A percentile compares a stretch with the other conserved stretches of the same genome.
These are phyloP conservation scores for Quadriops clusia DNA, from an alignment of 2,888 invertebrate genomes.

Conservation along the genomic window DNA sequence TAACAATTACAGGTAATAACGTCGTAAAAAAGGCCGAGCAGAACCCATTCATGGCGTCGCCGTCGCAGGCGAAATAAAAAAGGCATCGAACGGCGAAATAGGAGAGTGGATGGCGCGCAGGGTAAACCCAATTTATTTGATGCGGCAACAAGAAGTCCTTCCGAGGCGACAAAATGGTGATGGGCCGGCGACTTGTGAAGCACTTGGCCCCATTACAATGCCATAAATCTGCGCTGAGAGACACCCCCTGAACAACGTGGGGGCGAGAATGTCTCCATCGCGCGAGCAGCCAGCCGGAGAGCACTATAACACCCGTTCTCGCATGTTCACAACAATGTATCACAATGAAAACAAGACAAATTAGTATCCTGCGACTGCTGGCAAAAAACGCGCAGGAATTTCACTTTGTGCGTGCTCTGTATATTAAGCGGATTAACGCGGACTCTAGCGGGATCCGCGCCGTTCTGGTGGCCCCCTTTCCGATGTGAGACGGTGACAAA, in stretches of 20 bases:
- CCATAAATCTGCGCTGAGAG: conserved; percentile 42
- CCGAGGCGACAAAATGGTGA: conserved; percentile 45
- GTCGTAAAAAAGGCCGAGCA: conserved; percentile 33
- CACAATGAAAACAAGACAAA: conserved; percentile 29
- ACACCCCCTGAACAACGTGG: conserved; percentile 24
- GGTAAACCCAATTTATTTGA: conserved; percentile 37
- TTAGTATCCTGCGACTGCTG: too few species aligned
- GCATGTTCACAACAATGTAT: conserved; percentile 30
- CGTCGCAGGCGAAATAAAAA: conserved; percentile 12
- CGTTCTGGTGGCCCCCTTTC: too few species aligned
- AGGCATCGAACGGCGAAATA: conserved; percentile 5
- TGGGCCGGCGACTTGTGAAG: conserved; percentile 48
- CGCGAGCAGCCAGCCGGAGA: conserved; percentile 11
- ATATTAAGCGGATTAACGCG: too few species aligned
- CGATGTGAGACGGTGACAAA: too few species aligned
- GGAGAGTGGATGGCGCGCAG: conserved; percentile 12
- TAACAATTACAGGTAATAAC: conserved; percentile 38
- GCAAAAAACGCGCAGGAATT: too few species aligned
- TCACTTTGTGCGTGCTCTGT: too few species aligned
- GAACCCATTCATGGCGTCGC: conserved; percentile 26
- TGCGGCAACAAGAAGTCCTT: conserved; percentile 35
- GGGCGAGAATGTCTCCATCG: conserved; percentile 31
- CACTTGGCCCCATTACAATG: conserved; percentile 51
- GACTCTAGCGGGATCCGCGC: too few species aligned
- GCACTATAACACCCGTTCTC: conserved; percentile 18